Evolutionary conservation across 2,113 vertebrate genomes (phyloP).

Genomic region (Pachypanchax playfairii): DNA sequence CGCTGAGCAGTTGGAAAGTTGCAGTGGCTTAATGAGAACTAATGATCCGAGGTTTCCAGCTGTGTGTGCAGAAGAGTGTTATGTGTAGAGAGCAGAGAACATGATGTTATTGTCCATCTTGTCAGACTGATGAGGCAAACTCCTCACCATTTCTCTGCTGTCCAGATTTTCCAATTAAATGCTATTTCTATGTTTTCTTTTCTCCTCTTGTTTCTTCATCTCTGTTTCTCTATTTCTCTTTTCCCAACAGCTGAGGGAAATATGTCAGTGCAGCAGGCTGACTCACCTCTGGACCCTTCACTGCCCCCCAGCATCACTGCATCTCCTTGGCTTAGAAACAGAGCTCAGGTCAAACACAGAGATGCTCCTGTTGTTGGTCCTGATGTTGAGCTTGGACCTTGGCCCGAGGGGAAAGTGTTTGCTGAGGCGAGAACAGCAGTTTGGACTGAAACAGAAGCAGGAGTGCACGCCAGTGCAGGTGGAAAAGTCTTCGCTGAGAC

Average conservation of each 20-base stretch:
- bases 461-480: not conserved
- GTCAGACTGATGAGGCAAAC: conserved; percentile 41
- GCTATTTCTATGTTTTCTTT: conserved; percentile 7
- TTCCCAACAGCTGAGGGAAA: conserved; percentile 57
- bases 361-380: not conserved
- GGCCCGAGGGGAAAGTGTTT: conserved; percentile 49
- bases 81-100: not conserved
- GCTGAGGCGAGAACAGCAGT: conserved; percentile 38
- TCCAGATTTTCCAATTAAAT: conserved; percentile 39
- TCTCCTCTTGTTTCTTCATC: too few relatives aligned
- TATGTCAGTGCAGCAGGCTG: conserved; percentile 28
- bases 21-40: conserved; percentile 39
- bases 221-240: conserved; percentile 7
- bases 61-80: conserved; percentile 22
- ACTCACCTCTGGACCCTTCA: conserved; percentile 28
- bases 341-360: conserved; percentile 12
- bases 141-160: conserved; percentile 13
- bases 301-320: conserved; percentile 47
- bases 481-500: conserved; percentile 40
- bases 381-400: conserved; percentile 8
- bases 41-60: conserved; percentile 37
- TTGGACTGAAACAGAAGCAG: conserved; percentile 53
- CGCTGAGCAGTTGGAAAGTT: conserved; percentile 33
- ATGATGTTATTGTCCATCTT: conserved; percentile 18
- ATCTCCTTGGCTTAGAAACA: conserved; percentile 15